Percentiles rank a stretch among this genome's conserved stretches.
Conservation (phyloP, 2,113 vertebrate genomes). For the Cyanocitta stelleri region DNA sequence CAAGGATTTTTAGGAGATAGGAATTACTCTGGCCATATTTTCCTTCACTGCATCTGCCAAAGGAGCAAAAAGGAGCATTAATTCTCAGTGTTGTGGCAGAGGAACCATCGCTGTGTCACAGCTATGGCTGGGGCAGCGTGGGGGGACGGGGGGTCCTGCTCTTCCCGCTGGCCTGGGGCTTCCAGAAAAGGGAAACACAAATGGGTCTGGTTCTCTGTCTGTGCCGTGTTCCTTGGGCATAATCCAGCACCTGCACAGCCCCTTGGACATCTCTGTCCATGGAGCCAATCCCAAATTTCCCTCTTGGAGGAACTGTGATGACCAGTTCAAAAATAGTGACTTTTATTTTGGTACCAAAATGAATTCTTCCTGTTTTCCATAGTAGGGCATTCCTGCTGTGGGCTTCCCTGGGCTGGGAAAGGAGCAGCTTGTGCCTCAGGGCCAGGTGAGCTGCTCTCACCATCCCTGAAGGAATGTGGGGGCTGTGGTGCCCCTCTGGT, state of each 20-base stretch:
- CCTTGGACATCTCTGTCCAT: accelerated
- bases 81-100: accelerated
- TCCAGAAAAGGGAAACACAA: accelerated
- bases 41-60: accelerated
- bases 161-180: accelerated
- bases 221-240: accelerated
- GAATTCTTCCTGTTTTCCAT: accelerated
- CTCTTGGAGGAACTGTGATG: neutral
- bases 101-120: neutral
- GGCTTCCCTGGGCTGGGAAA: neutral
- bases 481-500: neutral
- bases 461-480: neutral
- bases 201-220: neutral
- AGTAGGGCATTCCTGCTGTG: accelerated
- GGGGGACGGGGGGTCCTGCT: neutral
- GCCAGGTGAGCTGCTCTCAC: neutral
- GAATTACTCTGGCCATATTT: accelerated
- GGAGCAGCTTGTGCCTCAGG: neutral
- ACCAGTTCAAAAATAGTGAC: accelerated
- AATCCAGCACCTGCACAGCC: neutral
- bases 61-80: accelerated
- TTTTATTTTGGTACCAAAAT: neutral
- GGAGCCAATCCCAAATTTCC: accelerated
- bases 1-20: neutral
- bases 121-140: too few species aligned